These are phyloP conservation scores for Platycercus adscitus DNA, from an alignment of 2,113 vertebrate species.

Conservation along the genomic window DNA sequence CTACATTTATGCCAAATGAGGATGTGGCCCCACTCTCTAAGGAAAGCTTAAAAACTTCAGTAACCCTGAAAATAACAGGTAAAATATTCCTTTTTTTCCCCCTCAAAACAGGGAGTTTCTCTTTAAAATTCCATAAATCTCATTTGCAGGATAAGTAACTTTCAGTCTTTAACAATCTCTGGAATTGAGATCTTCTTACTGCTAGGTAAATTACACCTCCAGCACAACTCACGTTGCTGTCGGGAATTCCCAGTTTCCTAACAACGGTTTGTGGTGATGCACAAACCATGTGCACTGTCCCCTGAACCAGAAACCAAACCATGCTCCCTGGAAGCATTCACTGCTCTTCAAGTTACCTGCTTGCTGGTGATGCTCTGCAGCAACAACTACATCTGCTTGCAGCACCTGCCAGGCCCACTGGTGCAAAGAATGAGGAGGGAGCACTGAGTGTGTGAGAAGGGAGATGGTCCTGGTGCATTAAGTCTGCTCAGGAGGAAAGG, in stretches of 20 bases:
- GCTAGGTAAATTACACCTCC: neutral
- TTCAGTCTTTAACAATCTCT: neutral
- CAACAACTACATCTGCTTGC: neutral
- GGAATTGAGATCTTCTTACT: neutral
- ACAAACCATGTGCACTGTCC: neutral
- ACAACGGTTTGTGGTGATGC: neutral
- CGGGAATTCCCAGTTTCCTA: neutral
- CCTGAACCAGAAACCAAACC: neutral
- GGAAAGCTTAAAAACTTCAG: neutral
- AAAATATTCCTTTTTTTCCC: neutral
- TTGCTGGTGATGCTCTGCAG: neutral
- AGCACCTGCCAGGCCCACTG: neutral
- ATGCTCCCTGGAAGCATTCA: neutral
- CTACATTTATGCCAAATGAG: neutral
- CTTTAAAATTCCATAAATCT: neutral
- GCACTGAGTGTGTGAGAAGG: rapidly evolving
- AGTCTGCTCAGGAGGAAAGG: neutral
- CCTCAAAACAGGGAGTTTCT: neutral
- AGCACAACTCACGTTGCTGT: rapidly evolving
- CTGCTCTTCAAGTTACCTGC: neutral
- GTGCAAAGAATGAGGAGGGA: neutral
- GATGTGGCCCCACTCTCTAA: neutral
- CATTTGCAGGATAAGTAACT: neutral
- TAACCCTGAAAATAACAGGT: neutral
- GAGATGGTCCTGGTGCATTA: neutral